Evolutionary conservation across 2,113 vertebrate species (phyloP), one percentile per base, ranked within the genome.

Genomic region (Catharus bicknelli): DNA sequence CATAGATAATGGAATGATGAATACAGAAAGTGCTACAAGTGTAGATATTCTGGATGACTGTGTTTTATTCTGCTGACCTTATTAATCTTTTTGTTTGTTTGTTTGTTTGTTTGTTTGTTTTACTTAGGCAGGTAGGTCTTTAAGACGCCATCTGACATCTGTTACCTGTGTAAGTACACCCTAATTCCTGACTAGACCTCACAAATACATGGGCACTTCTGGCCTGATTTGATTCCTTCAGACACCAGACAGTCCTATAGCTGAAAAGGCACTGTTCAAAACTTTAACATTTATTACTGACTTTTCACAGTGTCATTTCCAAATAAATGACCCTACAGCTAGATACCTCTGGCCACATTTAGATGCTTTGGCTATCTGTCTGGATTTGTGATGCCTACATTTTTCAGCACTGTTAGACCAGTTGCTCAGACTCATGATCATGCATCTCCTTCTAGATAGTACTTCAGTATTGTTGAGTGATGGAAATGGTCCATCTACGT

Each of bases 231-330:
- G 25, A 79, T 92, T 89, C 53, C 36, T 51, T 94, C 84, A 69
- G 70, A 70, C 34, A 63, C 7, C 61, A 74, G 73, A 84, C 32
- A 93, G 58, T 84, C 66, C 83, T 50, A 34, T 18, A 88, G 77
- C 68, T 90, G 86, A 75, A 95, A 93, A 94, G 94, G 90, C 90
- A 95, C 77, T 85, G 74, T 67, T 96, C 86, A 92, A n/a, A 73
- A 66, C 38, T 79, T 82, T 82, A 90, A 87, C 77, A 51, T 2
- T 1, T 30, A 23, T 67, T 57, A n/a, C 18, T 29, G 66, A 6
- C 48, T 38, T 61, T 72, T 82, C 84, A 64, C 32, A 69, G 66
- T 55, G 74, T 87, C 8, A 48, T 74, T 93, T 92, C 55, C 34
- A 85, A 67, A 79, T 51, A 76, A 85, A 76, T 32, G 43, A 72